Conservation (phyloP, 2,797 vertebrate genomes). For the Gallirallus australis region DNA sequence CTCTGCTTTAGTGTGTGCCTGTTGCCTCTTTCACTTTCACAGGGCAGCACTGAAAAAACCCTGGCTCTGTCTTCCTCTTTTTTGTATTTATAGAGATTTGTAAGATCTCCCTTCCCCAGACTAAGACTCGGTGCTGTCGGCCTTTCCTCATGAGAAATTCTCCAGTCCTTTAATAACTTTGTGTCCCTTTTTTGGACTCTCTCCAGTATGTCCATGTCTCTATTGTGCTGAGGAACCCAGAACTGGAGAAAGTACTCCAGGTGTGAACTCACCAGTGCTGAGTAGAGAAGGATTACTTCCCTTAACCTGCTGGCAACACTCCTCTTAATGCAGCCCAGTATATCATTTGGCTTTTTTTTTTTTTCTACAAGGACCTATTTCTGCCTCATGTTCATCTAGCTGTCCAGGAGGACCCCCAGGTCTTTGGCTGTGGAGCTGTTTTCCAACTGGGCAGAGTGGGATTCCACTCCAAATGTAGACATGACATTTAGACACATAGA, state of each 20-base stretch:
- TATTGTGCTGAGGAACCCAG: not conserved
- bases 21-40: not conserved
- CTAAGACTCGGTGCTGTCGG: not conserved
- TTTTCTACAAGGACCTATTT: not conserved
- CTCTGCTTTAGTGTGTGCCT: not conserved
- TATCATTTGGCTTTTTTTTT: not conserved
- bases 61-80: not conserved
- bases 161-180: not conserved
- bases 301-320: not conserved
- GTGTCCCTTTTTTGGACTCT: not conserved
- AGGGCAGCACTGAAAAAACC: not conserved
- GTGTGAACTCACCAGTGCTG: too few relatives aligned
- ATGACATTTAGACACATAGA: not conserved
- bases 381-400: not conserved
- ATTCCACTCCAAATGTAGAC: not conserved
- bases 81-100: not conserved
- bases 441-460: not conserved
- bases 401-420: not conserved
- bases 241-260: not conserved
- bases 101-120: not conserved
- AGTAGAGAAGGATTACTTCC: not conserved
- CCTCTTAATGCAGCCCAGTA: not conserved
- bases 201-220: not conserved
- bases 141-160: not conserved
- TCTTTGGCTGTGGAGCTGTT: not conserved